Base-by-base conservation (phyloP, 2,113 vertebrate species). In the Pterophyllum scalare region DNA sequence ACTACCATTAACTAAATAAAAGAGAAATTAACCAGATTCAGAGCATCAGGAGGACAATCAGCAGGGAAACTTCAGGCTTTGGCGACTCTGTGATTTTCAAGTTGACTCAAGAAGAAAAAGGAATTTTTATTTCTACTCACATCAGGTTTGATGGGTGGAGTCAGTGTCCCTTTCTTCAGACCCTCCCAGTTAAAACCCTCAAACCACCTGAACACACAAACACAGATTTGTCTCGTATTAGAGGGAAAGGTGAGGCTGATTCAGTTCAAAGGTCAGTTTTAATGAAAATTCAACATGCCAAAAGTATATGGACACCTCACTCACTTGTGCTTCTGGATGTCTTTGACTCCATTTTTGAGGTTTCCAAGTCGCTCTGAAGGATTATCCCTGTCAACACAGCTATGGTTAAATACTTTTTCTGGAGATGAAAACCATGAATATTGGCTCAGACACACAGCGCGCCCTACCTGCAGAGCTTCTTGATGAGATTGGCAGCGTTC, bases 111-210 rank as follows among this genome's bases (percentile, higher is more conserved):
- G 24, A 49, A 49, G 40, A 28, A 57, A 40, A 40, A 35, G 64
- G 7, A 6, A 14, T 20, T 59, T 52, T n/a, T 49, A 6, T 82
- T 38, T 20, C 7, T 43, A 60, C 97, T 98, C 95, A 99, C 98
- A 59, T 96, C 96, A 89, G 98, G 98, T 92, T 96, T 96, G 88
- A 99, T 98, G 79, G 98, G 98, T 80, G 98, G 98, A 75, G 97
- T 97, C 95, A 99, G 94, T 0, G 98, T 99, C 88, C 97, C 97
- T 95, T 99, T 98, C 89, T 96, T 96, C 52, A 99, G 95, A 35
- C 98, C 98, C 92, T 99, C 98, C 98, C 98, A 99, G 90, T 99
- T 99, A 96, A 99, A 99, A 86, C 97, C 98, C 94, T 99, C 98
- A 87, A 99, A 99, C 98, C 98, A 99, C 89, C 98, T 99, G 89